Percentiles rank a stretch among this genome's conserved stretches.
Conservation (phyloP, 2,888 invertebrate genomes). For the Anoplius nigerrimus region DNA sequence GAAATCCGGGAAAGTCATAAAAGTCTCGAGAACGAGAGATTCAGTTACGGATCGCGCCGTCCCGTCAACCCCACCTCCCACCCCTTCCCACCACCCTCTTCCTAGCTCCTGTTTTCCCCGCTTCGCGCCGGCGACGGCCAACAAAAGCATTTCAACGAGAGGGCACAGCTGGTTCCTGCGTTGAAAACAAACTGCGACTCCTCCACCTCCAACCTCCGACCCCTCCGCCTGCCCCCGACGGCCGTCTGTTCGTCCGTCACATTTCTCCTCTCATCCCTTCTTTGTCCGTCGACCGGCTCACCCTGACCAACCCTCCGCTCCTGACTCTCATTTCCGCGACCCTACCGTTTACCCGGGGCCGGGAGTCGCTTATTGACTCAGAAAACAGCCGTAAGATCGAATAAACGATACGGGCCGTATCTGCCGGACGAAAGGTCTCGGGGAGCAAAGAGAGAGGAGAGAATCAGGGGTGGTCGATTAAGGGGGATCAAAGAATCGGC, state of each 20-base stretch:
- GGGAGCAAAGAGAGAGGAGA: conserved; percentile 16
- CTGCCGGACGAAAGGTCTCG: conserved; percentile 8
- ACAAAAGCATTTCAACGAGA: conserved; percentile 18
- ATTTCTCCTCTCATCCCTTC: not conserved
- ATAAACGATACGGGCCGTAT: conserved; percentile 27
- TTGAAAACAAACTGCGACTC: conserved; percentile 18
- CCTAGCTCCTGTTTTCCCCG: not conserved
- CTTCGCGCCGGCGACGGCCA: not conserved
- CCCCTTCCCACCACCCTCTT: not conserved
- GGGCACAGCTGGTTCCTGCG: conserved; percentile 13
- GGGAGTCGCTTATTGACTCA: conserved; percentile 30
- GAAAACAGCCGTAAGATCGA: conserved; percentile 32
- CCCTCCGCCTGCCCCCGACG: not conserved
- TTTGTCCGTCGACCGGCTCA: not conserved
- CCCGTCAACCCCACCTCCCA: not conserved
- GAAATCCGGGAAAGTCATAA: conserved; percentile 29
- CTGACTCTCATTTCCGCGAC: conserved; percentile 33
- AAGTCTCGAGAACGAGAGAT: conserved; percentile 37
- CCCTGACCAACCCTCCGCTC: not conserved
- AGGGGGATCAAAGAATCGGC: conserved; percentile 6
- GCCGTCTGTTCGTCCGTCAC: not conserved
- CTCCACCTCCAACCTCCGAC: not conserved
- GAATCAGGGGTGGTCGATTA: conserved; percentile 20
- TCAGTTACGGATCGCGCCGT: conserved; percentile 31
- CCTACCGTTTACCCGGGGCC: conserved; percentile 19